A percentile compares a stretch with the other conserved stretches of the same genome.
These are phyloP conservation scores for Salvator merianae DNA, from an alignment of 2,113 vertebrate genomes.

Conservation along the genomic window DNA sequence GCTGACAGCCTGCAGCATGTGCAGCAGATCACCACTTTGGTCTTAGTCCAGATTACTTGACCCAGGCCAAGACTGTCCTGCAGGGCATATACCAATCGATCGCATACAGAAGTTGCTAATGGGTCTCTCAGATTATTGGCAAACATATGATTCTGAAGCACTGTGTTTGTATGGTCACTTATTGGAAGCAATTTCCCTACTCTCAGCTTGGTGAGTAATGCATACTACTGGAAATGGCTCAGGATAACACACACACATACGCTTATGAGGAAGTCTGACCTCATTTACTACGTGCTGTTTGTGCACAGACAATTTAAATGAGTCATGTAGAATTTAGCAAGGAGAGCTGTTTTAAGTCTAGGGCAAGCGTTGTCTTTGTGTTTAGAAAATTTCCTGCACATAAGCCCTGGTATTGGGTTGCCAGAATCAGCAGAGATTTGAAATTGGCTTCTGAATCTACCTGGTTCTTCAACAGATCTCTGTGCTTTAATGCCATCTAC, in stretches of 20 bases:
- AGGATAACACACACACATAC: background rate
- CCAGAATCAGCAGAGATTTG: too few species aligned
- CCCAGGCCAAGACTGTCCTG: too few species aligned
- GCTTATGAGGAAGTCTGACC: background rate
- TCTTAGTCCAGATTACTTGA: too few species aligned
- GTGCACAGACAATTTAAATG: background rate
- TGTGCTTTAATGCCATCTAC: too few species aligned
- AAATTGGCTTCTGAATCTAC: too few species aligned
- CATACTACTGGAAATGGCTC: background rate
- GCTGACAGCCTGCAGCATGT: too few species aligned
- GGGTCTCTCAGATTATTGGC: too few species aligned
- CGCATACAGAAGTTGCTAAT: too few species aligned
- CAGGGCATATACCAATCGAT: too few species aligned
- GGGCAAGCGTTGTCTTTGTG: background rate
- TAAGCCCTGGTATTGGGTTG: too few species aligned
- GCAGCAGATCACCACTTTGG: too few species aligned
- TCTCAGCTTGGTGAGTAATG: background rate
- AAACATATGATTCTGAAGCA: background rate
- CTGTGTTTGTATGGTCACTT: background rate
- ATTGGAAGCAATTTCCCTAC: background rate
- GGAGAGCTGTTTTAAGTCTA: background rate
- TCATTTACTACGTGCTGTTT: conserved; percentile 11
- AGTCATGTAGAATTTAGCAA: conserved; percentile 32
- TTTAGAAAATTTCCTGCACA: background rate
- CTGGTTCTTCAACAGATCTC: too few species aligned